Conservation (phyloP, 1,140 invertebrate genomes). For the Sitobion miscanthi region DNA sequence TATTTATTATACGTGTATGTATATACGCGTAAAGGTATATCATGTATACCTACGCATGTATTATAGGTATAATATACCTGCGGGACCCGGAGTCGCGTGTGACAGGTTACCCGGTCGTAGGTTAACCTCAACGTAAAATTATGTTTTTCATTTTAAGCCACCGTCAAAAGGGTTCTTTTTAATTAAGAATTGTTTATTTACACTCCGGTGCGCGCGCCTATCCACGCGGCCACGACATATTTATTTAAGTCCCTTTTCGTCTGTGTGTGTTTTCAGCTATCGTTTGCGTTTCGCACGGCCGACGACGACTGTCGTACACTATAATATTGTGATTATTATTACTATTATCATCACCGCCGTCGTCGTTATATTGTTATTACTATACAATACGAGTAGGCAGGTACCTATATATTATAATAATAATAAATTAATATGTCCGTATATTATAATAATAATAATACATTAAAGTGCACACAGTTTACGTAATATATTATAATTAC, state of each 20-base stretch:
- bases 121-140: slow-evolving; percentile 14
- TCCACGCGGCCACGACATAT: not conserved
- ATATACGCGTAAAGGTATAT: not conserved
- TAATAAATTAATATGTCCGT: not conserved
- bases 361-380: not conserved
- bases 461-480: not conserved
- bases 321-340: not conserved
- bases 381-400: not conserved
- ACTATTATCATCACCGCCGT: not conserved
- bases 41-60: too few species aligned
- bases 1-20: not conserved
- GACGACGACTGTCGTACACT: not conserved
- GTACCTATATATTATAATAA: too few species aligned
- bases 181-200: slow-evolving; percentile 55
- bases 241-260: not conserved
- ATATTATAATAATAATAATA: not conserved
- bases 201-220: not conserved
- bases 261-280: not conserved
- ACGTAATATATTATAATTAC: slow-evolving; percentile 1
- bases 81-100: not conserved
- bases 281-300: not conserved
- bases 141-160: slow-evolving; percentile 45
- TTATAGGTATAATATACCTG: not conserved
- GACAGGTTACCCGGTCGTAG: slow-evolving; percentile 24
- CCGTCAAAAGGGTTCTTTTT: slow-evolving; percentile 48